A percentile compares a stretch with the other conserved stretches of the same genome.
Conservation (phyloP, 2,888 invertebrate species). For the Cantharis nigra region DNA sequence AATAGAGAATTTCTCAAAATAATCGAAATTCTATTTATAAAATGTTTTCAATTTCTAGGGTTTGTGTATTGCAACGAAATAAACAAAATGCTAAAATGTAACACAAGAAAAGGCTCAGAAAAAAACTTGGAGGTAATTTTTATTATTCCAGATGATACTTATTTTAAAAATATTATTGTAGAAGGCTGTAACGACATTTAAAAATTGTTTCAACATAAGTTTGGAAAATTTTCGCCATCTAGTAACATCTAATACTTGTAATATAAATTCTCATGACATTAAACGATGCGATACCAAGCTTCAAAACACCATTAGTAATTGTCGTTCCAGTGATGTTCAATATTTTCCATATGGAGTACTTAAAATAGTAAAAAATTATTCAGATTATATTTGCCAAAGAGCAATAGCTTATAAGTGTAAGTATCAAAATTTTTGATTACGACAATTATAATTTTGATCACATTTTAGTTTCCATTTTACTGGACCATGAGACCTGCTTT, state of each 20-base stretch:
- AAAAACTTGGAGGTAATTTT: not conserved
- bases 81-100: not conserved
- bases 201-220: not conserved
- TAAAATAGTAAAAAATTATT: not conserved
- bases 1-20: not conserved
- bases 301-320: not conserved
- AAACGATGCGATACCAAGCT: not conserved
- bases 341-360: constrained; percentile 1
- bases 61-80: not conserved
- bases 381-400: not conserved
- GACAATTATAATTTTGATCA: not conserved
- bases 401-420: constrained; percentile 1
- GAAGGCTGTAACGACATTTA: not conserved
- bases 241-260: not conserved
- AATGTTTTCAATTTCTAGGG: not conserved
- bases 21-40: not conserved
- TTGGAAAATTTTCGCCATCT: constrained; percentile 3
- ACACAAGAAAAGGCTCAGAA: not conserved
- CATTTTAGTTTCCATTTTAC: not conserved
- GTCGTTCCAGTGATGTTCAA: not conserved
- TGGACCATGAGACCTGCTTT: constrained; percentile 5
- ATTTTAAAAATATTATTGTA: not conserved
- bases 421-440: not conserved
- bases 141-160: not conserved
- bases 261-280: not conserved